Base-by-base conservation (phyloP, 1,140 invertebrate species). In the Drosophila sechellia region DNA sequence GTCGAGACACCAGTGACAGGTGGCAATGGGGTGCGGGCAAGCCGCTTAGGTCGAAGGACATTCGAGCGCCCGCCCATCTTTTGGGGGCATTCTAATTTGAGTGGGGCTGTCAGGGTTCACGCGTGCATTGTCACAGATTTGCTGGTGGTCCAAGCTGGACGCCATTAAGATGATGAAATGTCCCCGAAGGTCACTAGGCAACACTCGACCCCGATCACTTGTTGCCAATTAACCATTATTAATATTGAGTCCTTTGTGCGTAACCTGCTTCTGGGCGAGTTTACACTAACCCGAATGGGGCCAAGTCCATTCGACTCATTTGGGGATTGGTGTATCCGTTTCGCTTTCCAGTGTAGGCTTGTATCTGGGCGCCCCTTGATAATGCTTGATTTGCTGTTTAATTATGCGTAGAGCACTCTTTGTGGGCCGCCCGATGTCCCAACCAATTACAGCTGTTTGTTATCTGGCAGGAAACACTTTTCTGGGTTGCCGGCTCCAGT, bases 171-270 rank as follows among this genome's bases (percentile, higher is more conserved):
- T 86, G 83, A 86, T 87, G 83, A 86, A 86, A 87, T 83, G 83
- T 63, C 81, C 83, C 70, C 13, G 53, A 80, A 61, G 78, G 78
- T 69, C 56, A 66, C 49, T 58, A 43, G 54, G 61, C 55, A 46
- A 37, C 73, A 39, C 25, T 20, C 43, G 15, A 27, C 15, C 54
- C 57, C 54, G 65, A 34, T 59, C 69, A 86, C 81, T 86, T 86
- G 83, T 86, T 87, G 83, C 79, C 83, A 80, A 73, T 69, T 87
- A 86, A 87, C 81, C 87, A 79, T 53, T 76, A 86, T 87, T 86
- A 87, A 87, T 83, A 87, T 76, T 87, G 13, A 3, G 56, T 15
- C 49, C 58, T 46, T 68, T 43, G 61, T 65, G 25, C 39, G 57
- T 35, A 20, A 31, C 37, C 25, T 52, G 58, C 15, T 37, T 12